These are phyloP conservation scores for Zootoca vivipara DNA, from an alignment of 2,113 vertebrate species.

Conservation along the genomic window DNA sequence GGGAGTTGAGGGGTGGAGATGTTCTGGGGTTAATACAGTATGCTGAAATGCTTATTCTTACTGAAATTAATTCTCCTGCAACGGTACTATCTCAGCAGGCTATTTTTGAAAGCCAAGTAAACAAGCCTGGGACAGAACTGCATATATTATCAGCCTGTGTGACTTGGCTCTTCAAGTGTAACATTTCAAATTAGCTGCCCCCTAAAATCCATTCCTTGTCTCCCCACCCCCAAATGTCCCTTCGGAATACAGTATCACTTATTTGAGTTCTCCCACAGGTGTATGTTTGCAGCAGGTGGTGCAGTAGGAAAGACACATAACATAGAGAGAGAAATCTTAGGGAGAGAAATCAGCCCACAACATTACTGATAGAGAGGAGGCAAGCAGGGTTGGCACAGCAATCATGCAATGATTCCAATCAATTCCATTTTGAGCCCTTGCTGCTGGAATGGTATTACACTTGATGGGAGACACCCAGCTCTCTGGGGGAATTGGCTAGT, in stretches of 20 bases:
- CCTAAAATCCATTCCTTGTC: neutral
- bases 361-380: no score
- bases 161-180: neutral
- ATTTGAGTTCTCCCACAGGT: neutral
- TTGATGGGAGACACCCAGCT: no score
- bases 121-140: neutral
- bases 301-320: no score
- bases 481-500: no score
- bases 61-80: no score
- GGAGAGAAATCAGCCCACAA: no score
- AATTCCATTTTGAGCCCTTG: no score
- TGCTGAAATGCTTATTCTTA: neutral
- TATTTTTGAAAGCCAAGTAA: neutral
- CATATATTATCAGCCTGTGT: neutral
- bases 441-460: no score
- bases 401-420: no score
- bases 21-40: neutral
- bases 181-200: neutral
- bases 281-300: no score
- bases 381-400: no score
- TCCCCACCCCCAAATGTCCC: neutral
- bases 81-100: neutral
- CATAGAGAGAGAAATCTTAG: no score
- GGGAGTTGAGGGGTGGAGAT: neutral
- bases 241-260: neutral